These are phyloP conservation scores for Hormaphis cornu DNA, from an alignment of 1,140 invertebrate species.

Conservation along the genomic window DNA sequence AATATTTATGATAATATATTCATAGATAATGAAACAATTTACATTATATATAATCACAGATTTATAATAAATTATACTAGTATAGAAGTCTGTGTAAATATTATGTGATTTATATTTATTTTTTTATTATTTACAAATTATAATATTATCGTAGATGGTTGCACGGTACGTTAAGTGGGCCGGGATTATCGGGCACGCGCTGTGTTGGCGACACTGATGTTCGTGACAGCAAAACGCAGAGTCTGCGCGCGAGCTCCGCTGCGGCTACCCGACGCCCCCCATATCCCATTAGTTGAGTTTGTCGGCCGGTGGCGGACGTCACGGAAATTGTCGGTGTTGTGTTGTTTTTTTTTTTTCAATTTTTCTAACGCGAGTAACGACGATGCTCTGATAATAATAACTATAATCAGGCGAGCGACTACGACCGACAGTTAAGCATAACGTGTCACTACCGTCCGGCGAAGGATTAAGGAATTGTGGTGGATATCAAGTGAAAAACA, in stretches of 20 bases:
- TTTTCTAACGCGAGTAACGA: background rate
- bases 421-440: background rate
- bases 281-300: conserved; percentile 29
- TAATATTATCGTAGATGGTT: too few relatives aligned
- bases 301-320: conserved; percentile 26
- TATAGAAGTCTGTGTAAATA: too few relatives aligned
- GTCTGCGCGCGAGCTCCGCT: conserved; percentile 3
- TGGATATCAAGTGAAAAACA: background rate
- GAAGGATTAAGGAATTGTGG: background rate
- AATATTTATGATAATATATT: too few relatives aligned
- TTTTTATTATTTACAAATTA: too few relatives aligned
- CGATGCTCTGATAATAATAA: background rate
- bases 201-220: background rate
- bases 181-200: background rate
- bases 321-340: background rate
- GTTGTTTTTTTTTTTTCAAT: conserved; percentile 17
- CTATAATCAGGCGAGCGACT: background rate
- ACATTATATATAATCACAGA: too few relatives aligned
- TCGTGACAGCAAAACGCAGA: conserved; percentile 9
- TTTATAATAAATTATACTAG: too few relatives aligned
- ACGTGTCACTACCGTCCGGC: too few relatives aligned
- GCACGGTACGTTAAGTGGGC: too few relatives aligned
- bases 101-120: too few relatives aligned
- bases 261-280: conserved; percentile 17
- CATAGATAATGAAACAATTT: too few relatives aligned